A percentile compares a stretch with the other conserved stretches of the same genome.
phyloP scores from a whole-genome alignment of 2,888 invertebrate species.

The Phalera bucephala region DNA sequence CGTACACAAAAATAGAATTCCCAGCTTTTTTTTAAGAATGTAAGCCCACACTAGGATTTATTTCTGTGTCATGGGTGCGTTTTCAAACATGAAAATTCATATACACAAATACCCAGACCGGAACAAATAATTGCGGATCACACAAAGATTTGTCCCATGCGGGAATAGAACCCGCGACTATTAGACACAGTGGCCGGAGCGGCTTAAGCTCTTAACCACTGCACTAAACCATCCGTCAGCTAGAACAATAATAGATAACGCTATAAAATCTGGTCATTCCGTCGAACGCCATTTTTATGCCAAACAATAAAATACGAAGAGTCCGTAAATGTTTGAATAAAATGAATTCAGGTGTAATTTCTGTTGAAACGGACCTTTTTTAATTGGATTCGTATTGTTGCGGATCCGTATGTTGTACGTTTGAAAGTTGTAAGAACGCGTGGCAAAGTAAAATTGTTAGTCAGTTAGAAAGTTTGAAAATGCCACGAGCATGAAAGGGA shows the following conservation, averaged over 20 bases:
- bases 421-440: neutral
- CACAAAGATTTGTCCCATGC: too few relatives aligned
- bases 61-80: too few relatives aligned
- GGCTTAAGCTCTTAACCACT: too few relatives aligned
- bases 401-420: neutral
- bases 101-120: too few relatives aligned
- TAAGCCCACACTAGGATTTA: too few relatives aligned
- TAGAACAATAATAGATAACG: constrained; percentile 26
- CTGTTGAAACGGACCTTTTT: constrained; percentile 14
- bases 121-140: too few relatives aligned
- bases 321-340: constrained; percentile 5
- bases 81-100: too few relatives aligned
- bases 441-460: neutral
- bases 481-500: neutral
- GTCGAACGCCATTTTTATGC: constrained; percentile 11
- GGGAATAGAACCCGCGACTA: too few relatives aligned
- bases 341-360: constrained; percentile 12
- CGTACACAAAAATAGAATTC: constrained; percentile 31
- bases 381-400: constrained; percentile 18
- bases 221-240: too few relatives aligned
- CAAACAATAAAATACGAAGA: constrained; percentile 9
- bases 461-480: neutral
- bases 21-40: too few relatives aligned
- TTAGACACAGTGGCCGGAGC: too few relatives aligned
- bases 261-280: constrained; percentile 24